Base-by-base conservation (phyloP, 2,888 invertebrate species). In the Cyaniris semiargus region DNA sequence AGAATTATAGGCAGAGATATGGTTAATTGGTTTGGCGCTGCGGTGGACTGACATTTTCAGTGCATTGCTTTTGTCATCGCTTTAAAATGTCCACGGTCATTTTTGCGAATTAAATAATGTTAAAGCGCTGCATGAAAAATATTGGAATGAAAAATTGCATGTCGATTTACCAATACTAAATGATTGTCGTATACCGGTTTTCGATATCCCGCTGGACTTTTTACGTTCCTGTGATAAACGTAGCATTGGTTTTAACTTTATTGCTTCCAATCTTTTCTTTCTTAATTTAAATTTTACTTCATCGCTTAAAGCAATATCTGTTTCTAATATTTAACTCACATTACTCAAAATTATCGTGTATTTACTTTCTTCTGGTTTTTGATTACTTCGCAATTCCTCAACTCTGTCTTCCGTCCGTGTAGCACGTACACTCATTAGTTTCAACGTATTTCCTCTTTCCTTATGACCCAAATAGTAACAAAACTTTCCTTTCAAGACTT, bases 11-110 rank as follows among this genome's bases (percentile, higher is more conserved):
- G 86, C 88, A 87, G 88, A 90, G 89, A 91, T 89, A 91, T 89
- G 90, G 86, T 89, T 93, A 93, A 93, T 93, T 92, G 92, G 92
- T 90, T 91, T 90, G 89, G 86, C 90, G 88, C 88, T 92, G 93
- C 86, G 92, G 93, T 90, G 88, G 87, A 86, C 84, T 91, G 90
- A 91, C 91, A 92, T 93, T 92, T 92, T 88, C 90, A 87, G 88
- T 87, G 90, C 90, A 91, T 86, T 91, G 92, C 89, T 88, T 91
- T 91, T 93, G 92, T 91, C 92, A 90, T 88, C 90, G 91, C 89
- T 89, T 90, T 88, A 88, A 91, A 91, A 90, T 89, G 86, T 87
- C 80, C 82, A 82, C 81, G 82, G 80, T 83, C 84, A 85, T 86
- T 89, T 91, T 86, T 84, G 80, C 79, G 85, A 88, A 89, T 90